Percentiles rank a stretch among this genome's conserved stretches.
Conservation (phyloP, 2,888 invertebrate species). For the Eueremaeus valkanovi region DNA sequence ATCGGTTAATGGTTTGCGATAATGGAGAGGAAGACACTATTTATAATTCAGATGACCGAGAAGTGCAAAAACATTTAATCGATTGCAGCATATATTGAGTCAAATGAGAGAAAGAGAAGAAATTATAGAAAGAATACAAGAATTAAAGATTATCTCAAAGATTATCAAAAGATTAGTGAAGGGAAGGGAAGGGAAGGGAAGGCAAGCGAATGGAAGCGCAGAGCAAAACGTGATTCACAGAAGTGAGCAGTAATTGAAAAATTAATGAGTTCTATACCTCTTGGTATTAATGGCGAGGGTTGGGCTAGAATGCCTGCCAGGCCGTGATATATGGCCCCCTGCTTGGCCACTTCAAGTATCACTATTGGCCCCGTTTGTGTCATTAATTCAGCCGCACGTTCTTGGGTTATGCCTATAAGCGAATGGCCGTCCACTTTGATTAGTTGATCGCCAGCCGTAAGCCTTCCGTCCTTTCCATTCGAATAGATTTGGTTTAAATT, state of each 20-base stretch:
- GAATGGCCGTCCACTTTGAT: constrained; percentile 95
- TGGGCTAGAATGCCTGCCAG: constrained; percentile 86
- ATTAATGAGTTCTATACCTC: constrained; percentile 58
- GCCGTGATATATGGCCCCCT: constrained; percentile 95
- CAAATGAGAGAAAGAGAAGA: background rate
- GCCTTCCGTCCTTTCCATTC: constrained; percentile 70
- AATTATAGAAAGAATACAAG: background rate
- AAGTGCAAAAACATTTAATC: background rate
- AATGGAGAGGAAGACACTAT: background rate
- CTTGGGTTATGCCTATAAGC: constrained; percentile 71
- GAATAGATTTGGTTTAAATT: background rate
- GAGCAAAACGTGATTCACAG: background rate
- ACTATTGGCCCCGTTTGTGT: constrained; percentile 91
- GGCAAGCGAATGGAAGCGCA: constrained; percentile 22
- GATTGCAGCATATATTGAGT: background rate
- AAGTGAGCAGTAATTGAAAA: background rate
- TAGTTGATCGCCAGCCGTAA: constrained; percentile 95
- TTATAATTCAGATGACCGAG: background rate
- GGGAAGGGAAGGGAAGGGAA: no score
- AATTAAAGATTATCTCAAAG: background rate
- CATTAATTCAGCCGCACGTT: constrained; percentile 90
- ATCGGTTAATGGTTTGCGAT: background rate
- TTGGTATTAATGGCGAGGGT: constrained; percentile 74
- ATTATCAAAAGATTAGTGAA: background rate
- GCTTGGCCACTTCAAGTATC: constrained; percentile 91